These are phyloP conservation scores for Chloroceryle amazona DNA, from an alignment of 2,797 vertebrate genomes.

Conservation along the genomic window DNA sequence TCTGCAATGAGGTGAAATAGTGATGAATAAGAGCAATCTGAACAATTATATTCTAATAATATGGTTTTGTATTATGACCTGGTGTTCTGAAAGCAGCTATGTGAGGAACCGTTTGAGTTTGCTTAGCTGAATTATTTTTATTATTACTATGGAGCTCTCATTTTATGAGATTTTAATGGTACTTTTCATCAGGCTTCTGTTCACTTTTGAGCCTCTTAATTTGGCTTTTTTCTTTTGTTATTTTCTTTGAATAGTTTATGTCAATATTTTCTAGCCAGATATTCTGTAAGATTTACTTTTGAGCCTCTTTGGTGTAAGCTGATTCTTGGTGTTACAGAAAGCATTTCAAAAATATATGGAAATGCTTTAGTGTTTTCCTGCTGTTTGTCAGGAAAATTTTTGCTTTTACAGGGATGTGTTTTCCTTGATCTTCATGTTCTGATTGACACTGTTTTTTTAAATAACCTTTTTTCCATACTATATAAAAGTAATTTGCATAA, in stretches of 20 bases:
- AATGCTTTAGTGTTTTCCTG: neutral
- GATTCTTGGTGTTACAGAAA: neutral
- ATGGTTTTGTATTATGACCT: neutral
- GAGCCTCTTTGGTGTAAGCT: neutral
- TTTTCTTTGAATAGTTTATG: neutral
- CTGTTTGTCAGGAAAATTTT: neutral
- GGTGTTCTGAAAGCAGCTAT: neutral
- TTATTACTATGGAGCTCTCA: neutral
- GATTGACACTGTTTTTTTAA: neutral
- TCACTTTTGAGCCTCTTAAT: neutral
- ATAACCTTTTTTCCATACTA: neutral
- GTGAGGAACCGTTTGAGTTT: neutral
- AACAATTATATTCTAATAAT: neutral
- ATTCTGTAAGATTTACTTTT: neutral
- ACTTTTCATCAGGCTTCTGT: neutral
- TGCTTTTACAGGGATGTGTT: neutral
- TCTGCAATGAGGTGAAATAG: neutral
- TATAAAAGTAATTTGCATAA: neutral
- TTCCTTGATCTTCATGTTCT: neutral
- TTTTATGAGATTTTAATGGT: neutral
- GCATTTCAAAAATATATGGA: neutral
- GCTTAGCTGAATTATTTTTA: neutral
- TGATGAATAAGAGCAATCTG: neutral
- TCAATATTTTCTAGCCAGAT: neutral
- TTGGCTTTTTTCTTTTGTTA: neutral